phyloP scores from a whole-genome alignment of 2,888 invertebrate genomes.

The Microctonus hyperodae region DNA sequence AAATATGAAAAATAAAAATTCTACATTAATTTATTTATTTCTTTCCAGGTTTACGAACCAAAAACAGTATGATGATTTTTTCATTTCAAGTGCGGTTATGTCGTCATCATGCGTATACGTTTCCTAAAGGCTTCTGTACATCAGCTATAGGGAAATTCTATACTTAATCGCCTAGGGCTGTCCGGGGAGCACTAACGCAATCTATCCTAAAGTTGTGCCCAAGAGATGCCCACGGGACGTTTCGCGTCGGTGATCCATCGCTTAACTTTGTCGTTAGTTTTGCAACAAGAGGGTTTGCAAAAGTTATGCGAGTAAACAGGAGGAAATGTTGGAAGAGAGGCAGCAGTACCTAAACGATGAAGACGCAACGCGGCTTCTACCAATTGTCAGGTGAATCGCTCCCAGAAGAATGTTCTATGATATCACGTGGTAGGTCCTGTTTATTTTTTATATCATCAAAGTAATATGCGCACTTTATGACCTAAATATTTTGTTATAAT shows the following conservation, averaged over 20 bases:
- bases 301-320: constrained; percentile 40
- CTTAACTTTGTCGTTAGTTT: constrained; percentile 50
- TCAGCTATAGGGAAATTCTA: constrained; percentile 42
- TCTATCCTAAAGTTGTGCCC: constrained; percentile 46
- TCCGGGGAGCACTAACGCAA: constrained; percentile 54
- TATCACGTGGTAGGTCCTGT: neutral
- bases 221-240: constrained; percentile 51
- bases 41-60: too few species aligned
- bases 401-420: constrained; percentile 37
- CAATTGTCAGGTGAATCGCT: constrained; percentile 39
- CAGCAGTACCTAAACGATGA: neutral
- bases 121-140: constrained; percentile 20
- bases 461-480: neutral
- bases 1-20: too few species aligned
- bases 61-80: constrained; percentile 10
- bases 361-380: neutral
- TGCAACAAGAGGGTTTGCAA: constrained; percentile 47
- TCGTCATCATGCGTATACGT: constrained; percentile 11
- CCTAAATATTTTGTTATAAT: neutral
- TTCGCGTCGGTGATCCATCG: constrained; percentile 51
- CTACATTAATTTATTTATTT: too few species aligned
- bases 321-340: neutral
- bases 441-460: constrained; percentile 6
- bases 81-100: neutral
- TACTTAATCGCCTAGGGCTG: constrained; percentile 52